These are phyloP conservation scores for Drosophila bipectinata DNA, from an alignment of 1,140 invertebrate genomes.

Conservation along the genomic window DNA sequence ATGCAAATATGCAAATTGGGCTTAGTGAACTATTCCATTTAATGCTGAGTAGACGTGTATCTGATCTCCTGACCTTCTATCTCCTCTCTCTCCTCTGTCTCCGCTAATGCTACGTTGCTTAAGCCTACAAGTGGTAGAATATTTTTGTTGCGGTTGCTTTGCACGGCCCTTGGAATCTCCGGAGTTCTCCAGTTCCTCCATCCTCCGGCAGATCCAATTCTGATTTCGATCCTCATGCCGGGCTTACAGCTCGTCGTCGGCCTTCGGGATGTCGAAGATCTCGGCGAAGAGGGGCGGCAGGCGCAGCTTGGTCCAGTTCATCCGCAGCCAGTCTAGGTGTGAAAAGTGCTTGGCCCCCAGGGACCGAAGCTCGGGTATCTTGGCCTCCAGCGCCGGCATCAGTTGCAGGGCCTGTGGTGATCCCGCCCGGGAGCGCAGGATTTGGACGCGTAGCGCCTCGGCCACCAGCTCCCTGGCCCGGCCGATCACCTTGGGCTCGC, in stretches of 20 bases:
- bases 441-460: constrained; percentile 87
- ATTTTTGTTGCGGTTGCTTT: constrained; percentile 59
- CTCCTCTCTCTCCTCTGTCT: constrained; percentile 27
- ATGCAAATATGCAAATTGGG: constrained; percentile 42
- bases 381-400: constrained; percentile 88
- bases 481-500: constrained; percentile 93
- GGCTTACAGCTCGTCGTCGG: constrained; percentile 87
- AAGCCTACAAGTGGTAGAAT: constrained; percentile 55
- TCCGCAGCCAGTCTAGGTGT: constrained; percentile 95
- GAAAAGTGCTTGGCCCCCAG: constrained; percentile 93
- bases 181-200: no score
- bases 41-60: constrained; percentile 63
- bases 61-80: constrained; percentile 39
- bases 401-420: constrained; percentile 85
- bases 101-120: constrained; percentile 58
- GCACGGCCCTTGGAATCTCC: constrained; percentile 41
- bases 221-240: neutral
- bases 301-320: constrained; percentile 93
- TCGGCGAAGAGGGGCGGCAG: constrained; percentile 97
- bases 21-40: constrained; percentile 62
- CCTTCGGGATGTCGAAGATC: constrained; percentile 98
- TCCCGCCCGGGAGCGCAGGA: constrained; percentile 73
- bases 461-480: constrained; percentile 92
- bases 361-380: constrained; percentile 91
- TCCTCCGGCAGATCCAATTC: neutral